These are phyloP conservation scores for Anodontia alba DNA, from an alignment of 2,888 invertebrate genomes.

Conservation along the genomic window DNA sequence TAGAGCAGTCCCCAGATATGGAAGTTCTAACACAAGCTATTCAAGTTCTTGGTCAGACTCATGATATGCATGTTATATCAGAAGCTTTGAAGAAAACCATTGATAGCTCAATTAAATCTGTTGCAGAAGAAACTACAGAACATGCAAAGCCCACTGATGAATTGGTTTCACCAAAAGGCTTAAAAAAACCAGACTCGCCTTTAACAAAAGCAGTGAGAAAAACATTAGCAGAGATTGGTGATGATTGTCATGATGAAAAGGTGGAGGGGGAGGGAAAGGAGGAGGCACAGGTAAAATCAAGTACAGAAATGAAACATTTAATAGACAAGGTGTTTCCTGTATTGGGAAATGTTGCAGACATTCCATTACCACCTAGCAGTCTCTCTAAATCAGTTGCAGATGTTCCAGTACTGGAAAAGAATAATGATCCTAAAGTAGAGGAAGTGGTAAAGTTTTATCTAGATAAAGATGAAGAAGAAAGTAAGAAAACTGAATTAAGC, in stretches of 20 bases:
- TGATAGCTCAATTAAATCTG: neutral
- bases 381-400: neutral
- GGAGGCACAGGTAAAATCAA: neutral
- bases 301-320: neutral
- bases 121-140: neutral
- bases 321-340: neutral
- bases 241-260: neutral
- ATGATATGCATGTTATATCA: neutral
- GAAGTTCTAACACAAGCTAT: slow-evolving; percentile 7
- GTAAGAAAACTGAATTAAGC: neutral
- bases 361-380: neutral
- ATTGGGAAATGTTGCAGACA: neutral
- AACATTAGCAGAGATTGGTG: slow-evolving; percentile 44
- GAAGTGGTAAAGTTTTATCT: neutral
- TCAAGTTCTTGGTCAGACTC: slow-evolving; percentile 4
- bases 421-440: neutral
- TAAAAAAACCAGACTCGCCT: neutral
- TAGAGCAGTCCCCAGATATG: slow-evolving; percentile 45
- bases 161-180: neutral
- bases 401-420: neutral
- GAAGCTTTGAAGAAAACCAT: slow-evolving; percentile 12
- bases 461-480: neutral
- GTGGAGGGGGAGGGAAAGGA: neutral
- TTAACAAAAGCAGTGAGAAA: slow-evolving; percentile 46
- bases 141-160: neutral